phyloP scores from a whole-genome alignment of 2,113 vertebrate genomes.

The Anas platyrhynchos region DNA sequence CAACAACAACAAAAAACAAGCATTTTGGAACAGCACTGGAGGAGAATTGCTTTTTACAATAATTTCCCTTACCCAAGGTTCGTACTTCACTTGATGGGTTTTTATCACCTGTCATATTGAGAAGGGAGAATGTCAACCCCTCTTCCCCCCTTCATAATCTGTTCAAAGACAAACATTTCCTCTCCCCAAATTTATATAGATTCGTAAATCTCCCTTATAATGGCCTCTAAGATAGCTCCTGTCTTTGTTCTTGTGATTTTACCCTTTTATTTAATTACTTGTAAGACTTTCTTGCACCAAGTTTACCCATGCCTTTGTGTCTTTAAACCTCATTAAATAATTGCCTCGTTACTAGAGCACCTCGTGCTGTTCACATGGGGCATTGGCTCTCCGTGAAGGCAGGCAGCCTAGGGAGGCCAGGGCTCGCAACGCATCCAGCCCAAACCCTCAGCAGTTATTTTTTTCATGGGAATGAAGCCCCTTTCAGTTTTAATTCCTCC shows the following conservation, averaged over 20 bases:
- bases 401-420: background rate
- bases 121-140: background rate
- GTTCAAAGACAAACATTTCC: background rate
- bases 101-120: slow-evolving; percentile 11
- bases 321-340: background rate
- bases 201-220: background rate
- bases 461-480: background rate
- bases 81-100: background rate
- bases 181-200: background rate
- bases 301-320: background rate
- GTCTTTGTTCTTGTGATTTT: background rate
- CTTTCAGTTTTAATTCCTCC: background rate
- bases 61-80: background rate
- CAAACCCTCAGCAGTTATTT: background rate
- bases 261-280: background rate
- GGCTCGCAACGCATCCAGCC: background rate
- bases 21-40: background rate
- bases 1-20: background rate
- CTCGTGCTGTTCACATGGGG: background rate
- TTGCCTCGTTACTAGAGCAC: background rate
- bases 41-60: slow-evolving; percentile 5
- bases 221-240: background rate
- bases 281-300: background rate
- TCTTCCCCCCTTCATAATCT: background rate
- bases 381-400: background rate